A percentile compares a stretch with the other conserved stretches of the same genome.
Conservation (phyloP, 2,113 vertebrate genomes). For the Oceanodroma tethys region DNA sequence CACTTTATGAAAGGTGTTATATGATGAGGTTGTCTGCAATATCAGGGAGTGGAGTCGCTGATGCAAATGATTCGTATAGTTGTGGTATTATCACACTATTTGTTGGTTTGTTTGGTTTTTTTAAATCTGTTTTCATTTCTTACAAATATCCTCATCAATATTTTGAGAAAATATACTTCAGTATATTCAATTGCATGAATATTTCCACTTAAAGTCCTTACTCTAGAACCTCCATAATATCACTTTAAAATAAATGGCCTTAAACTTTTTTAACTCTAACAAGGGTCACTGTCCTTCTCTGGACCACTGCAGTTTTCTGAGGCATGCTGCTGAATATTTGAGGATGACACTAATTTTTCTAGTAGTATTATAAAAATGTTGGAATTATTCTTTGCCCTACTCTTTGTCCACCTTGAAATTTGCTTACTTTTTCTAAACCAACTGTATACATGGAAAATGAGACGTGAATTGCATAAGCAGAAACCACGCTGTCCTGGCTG, state of each 20-base stretch:
- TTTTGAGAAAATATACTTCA: neutral
- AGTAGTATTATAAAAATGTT: neutral
- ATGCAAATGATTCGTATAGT: neutral
- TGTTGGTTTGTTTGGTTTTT: neutral
- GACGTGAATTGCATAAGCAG: neutral
- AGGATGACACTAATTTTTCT: neutral
- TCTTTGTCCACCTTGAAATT: neutral
- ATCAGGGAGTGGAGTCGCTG: neutral
- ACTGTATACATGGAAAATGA: neutral
- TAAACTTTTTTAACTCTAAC: neutral
- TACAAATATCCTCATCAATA: neutral
- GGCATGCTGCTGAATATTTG: neutral
- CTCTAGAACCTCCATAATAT: neutral
- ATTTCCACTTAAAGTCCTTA: neutral
- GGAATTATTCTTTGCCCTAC: neutral
- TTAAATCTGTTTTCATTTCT: neutral
- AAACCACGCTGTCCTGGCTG: neutral
- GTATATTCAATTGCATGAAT: accelerated
- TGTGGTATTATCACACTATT: neutral
- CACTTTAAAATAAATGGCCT: neutral
- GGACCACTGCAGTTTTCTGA: neutral
- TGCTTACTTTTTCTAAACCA: neutral
- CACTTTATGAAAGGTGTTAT: neutral
- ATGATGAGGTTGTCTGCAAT: neutral
- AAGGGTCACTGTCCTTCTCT: neutral